These are phyloP conservation scores for Tribolium castaneum DNA, from an alignment of 1,140 invertebrate species.

Conservation along the genomic window DNA sequence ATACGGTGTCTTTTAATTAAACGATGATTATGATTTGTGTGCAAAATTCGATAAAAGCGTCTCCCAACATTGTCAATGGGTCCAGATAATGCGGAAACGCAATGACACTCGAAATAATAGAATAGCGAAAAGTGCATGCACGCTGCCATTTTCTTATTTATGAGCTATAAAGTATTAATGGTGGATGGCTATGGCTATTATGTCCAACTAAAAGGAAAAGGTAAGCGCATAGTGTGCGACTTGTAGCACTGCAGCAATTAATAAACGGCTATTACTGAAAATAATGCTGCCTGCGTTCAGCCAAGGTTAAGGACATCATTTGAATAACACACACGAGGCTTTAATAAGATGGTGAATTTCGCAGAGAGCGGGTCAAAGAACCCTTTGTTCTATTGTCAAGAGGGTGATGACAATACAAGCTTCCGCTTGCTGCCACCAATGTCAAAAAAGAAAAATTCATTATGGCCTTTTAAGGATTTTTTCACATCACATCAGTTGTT, in stretches of 20 bases:
- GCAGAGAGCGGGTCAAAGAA: conserved; percentile 7
- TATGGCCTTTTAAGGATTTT: no score
- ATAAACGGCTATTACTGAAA: conserved; percentile 34
- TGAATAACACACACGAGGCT: conserved; percentile 29
- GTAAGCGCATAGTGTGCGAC: neutral
- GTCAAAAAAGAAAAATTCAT: no score
- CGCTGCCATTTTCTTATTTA: conserved; percentile 36
- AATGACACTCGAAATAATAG: conserved; percentile 4
- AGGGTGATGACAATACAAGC: conserved; percentile 3
- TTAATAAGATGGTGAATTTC: conserved; percentile 28
- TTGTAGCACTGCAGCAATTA: conserved; percentile 25
- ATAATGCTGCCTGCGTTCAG: conserved; percentile 29
- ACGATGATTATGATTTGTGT: conserved; percentile 22
- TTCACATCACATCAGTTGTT: no score
- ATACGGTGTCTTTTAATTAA: conserved; percentile 23
- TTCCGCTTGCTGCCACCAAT: neutral
- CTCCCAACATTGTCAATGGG: neutral
- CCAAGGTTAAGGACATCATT: conserved; percentile 35
- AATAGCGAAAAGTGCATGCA: conserved; percentile 26
- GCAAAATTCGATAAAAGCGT: conserved; percentile 1
- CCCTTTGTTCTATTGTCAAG: neutral
- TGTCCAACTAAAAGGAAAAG: conserved; percentile 8
- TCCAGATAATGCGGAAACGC: conserved; percentile 1
- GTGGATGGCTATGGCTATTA: conserved; percentile 24
- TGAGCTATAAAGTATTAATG: conserved; percentile 36